Conservation (phyloP, 2,797 vertebrate genomes). For the Percopsis omiscomaycus region DNA sequence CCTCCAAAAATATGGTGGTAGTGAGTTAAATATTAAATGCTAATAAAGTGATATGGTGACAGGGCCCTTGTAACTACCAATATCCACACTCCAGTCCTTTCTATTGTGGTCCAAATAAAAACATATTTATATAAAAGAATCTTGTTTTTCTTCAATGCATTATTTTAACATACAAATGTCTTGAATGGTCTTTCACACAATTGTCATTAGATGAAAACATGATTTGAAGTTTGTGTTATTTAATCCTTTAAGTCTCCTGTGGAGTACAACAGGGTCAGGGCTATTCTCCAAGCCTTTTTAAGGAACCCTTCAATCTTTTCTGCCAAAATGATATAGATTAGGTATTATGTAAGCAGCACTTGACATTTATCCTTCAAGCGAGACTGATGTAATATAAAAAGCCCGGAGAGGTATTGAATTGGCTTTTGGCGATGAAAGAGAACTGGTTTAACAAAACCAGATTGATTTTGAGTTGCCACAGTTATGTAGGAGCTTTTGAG, state of each 20-base stretch:
- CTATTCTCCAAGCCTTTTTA: not conserved
- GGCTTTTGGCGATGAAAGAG: not conserved
- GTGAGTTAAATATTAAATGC: too few species aligned
- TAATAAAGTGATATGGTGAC: too few species aligned
- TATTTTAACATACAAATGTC: not conserved
- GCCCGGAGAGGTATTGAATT: not conserved
- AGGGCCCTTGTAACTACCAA: too few species aligned
- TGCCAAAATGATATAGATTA: not conserved
- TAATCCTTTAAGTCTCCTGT: not conserved
- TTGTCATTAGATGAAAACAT: not conserved
- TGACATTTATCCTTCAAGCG: conserved; percentile 1
- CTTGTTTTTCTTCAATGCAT: not conserved
- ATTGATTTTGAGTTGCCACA: not conserved
- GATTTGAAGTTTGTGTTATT: not conserved
- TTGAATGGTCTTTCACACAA: not conserved
- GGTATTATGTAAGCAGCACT: conserved; percentile 2
- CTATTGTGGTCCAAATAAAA: not conserved
- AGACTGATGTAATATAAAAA: not conserved
- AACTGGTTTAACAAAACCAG: not conserved
- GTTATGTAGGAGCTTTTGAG: not conserved
- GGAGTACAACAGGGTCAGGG: not conserved
- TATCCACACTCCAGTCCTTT: not conserved
- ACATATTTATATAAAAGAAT: too few species aligned
- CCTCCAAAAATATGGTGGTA: too few species aligned
- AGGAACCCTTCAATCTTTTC: not conserved